Evolutionary conservation across 2,888 invertebrate species (phyloP), one percentile per base, ranked within the genome.

Genomic region (Folsomia manolachei): DNA sequence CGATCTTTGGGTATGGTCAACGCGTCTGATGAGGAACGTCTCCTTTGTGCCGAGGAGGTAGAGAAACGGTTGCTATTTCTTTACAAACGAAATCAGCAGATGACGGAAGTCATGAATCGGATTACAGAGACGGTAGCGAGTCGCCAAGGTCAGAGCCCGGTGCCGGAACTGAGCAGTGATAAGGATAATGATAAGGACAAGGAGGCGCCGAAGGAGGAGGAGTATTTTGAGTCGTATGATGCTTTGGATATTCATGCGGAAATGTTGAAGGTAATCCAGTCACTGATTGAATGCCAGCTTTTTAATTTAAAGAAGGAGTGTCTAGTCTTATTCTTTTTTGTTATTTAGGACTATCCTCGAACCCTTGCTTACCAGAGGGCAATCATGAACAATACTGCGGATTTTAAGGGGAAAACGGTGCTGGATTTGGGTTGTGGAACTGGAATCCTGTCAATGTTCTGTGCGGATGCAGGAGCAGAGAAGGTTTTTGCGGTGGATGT

Each of bases 341-440:
- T 74, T 74, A 81, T 80, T 82, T 82, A 90, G 87, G 95, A 95
- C 83, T 88, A 88, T 83, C 89, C 93, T 1, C 86, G 97, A 69
- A 97, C 97, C 1, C 90, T 91, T 82, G 91, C 92, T 79, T 97
- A 97, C 82, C 87, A 90, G 80, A 89, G 93, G 84, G 94, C 95
- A 24, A 90, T 97, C 77, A 82, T 91, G 66, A 87, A 88, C 21
- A 96, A 96, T 83, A 85, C 86, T 27, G 87, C 88, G 39, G 84
- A 88, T 71, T 87, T 96, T 69, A 86, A 86, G 81, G 90, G 89
- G 56, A 95, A 95, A 84, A 85, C 89, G 24, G 94, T 99, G 23
- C 85, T 99, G 73, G 99, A 99, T 86, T 90, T 99, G 71, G 99
- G 99, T 51, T 97, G 97, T 85, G 99, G 99, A 25, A 98, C 98